Conservation (phyloP, 2,888 invertebrate species). For the Plutella xylostella region DNA sequence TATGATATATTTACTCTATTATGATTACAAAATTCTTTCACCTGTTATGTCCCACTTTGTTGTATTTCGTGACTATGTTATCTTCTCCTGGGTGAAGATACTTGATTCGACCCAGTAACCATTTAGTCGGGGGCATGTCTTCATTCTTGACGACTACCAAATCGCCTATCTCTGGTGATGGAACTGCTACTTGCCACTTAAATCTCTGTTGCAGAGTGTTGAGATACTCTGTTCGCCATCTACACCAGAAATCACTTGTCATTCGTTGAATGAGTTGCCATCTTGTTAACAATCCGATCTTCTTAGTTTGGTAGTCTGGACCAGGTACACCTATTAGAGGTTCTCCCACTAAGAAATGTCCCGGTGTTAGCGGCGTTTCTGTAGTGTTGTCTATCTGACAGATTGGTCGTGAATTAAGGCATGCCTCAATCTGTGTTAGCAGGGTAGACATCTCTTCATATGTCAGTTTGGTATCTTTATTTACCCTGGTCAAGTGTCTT, state of each 20-base stretch:
- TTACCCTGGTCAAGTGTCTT: conserved; percentile 8
- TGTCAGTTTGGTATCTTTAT: conserved; percentile 5
- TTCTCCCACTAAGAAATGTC: conserved; percentile 18
- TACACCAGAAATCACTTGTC: conserved; percentile 19
- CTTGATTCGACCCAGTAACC: conserved; percentile 12
- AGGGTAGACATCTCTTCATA: too few species aligned
- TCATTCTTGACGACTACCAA: conserved; percentile 15
- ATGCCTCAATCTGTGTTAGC: too few species aligned
- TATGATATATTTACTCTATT: too few species aligned
- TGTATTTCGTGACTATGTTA: too few species aligned
- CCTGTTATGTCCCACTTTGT: too few species aligned
- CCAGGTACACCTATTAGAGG: conserved; percentile 14
- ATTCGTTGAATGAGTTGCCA: conserved; percentile 22
- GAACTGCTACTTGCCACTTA: conserved; percentile 18
- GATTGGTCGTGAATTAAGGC: conserved; percentile 13
- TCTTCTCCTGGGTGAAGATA: conserved; percentile 10
- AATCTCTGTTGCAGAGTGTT: conserved; percentile 18
- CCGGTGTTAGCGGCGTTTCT: conserved; percentile 16
- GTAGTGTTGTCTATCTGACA: conserved; percentile 11
- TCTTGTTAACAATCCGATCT: conserved; percentile 12
- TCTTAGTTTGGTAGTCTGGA: conserved; percentile 6
- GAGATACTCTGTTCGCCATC: conserved; percentile 22
- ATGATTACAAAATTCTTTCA: too few species aligned
- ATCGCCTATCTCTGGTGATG: conserved; percentile 15
- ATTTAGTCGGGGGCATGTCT: conserved; percentile 12